Conservation (phyloP, 2,113 vertebrate genomes). For the Tupaia tana region DNA sequence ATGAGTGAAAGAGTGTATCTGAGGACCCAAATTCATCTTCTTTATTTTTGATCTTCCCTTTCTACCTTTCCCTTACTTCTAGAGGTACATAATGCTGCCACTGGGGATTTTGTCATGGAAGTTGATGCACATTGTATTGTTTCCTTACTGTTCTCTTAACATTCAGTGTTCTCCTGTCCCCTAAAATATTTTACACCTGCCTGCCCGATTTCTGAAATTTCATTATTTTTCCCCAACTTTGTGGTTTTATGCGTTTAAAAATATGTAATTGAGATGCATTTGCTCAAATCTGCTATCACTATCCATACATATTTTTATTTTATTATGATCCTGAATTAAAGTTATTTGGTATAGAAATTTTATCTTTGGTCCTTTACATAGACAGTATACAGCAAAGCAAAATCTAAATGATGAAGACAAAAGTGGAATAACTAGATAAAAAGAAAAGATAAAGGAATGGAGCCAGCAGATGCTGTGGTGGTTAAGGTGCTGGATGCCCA, state of each 20-base stretch:
- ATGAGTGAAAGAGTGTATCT: not conserved
- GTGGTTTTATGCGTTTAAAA: not conserved
- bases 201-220: not conserved
- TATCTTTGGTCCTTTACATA: not conserved
- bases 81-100: not conserved
- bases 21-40: not conserved
- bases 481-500: too few relatives aligned
- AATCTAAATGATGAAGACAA: not conserved
- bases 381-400: not conserved
- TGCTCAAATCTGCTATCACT: not conserved
- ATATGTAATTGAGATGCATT: not conserved
- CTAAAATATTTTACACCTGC: slow-evolving; percentile 9
- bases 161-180: not conserved
- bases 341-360: not conserved
- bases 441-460: not conserved
- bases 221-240: not conserved
- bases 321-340: not conserved
- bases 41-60: not conserved
- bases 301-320: not conserved
- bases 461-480: too few relatives aligned
- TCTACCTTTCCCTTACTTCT: not conserved
- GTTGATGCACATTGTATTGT: not conserved
- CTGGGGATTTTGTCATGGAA: slow-evolving; percentile 20
- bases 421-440: not conserved
- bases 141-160: not conserved